A percentile compares a stretch with the other conserved stretches of the same genome.
These are phyloP conservation scores for Pelodiscus sinensis DNA, from an alignment of 2,113 vertebrate genomes.

Conservation along the genomic window DNA sequence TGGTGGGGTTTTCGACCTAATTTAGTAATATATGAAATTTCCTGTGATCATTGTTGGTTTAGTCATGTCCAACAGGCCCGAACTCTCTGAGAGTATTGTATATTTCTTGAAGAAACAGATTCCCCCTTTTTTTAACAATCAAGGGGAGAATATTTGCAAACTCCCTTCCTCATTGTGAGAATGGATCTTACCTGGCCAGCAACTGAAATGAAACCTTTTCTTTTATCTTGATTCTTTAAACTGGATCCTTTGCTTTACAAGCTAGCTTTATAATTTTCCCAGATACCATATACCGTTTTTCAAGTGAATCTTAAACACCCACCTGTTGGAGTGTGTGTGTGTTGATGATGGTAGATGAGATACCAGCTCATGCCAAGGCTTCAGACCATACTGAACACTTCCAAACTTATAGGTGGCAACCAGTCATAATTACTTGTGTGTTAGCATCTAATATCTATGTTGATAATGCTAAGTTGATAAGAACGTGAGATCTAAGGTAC, in stretches of 20 bases:
- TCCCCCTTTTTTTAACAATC: constrained; percentile 20
- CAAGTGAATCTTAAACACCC: background rate
- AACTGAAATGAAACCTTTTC: constrained; percentile 26
- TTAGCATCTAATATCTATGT: too few relatives aligned
- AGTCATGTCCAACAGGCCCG: constrained; percentile 25
- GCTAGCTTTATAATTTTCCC: background rate
- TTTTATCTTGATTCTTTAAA: background rate
- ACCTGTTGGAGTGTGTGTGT: too few relatives aligned
- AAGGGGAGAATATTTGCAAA: background rate
- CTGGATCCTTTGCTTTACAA: background rate
- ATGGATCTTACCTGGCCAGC: background rate
- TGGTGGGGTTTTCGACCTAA: background rate
- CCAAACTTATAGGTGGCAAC: too few relatives aligned
- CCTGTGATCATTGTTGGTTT: background rate
- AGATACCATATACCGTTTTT: constrained; percentile 7
- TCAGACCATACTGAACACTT: too few relatives aligned
- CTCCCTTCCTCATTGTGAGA: background rate
- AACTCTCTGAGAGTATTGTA: background rate
- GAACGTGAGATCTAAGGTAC: too few relatives aligned
- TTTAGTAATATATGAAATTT: background rate
- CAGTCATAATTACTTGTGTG: too few relatives aligned
- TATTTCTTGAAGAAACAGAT: constrained; percentile 1
- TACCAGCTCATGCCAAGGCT: too few relatives aligned
- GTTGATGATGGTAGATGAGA: too few relatives aligned
- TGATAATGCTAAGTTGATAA: too few relatives aligned